Percentiles rank a stretch among this genome's conserved stretches.
Evolutionary conservation across 2,797 vertebrate genomes (phyloP).

Genomic region (Cetoscarus ocellatus): DNA sequence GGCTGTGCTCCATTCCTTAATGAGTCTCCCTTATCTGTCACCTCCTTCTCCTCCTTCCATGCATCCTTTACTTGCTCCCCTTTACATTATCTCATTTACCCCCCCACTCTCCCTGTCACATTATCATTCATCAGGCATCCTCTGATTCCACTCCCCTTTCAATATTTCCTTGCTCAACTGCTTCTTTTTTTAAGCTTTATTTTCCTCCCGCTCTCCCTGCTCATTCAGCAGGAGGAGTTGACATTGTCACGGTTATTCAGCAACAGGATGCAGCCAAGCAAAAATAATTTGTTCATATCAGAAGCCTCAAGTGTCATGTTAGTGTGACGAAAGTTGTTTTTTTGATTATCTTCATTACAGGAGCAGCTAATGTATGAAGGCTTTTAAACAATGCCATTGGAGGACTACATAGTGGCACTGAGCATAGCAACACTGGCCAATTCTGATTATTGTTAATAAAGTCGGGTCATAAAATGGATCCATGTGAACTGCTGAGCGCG

Average conservation of each 20-base stretch:
- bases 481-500: too few species aligned
- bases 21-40: constrained; percentile 71
- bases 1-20: constrained; percentile 75
- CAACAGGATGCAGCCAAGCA: constrained; percentile 20
- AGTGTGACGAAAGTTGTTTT: neutral
- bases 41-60: constrained; percentile 54
- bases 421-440: neutral
- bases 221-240: constrained; percentile 27
- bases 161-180: constrained; percentile 50
- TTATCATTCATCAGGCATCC: constrained; percentile 64
- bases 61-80: constrained; percentile 67
- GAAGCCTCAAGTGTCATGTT: constrained; percentile 19
- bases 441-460: too few species aligned
- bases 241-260: constrained; percentile 42
- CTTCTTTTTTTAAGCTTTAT: constrained; percentile 34
- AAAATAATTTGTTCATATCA: constrained; percentile 36
- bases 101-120: constrained; percentile 42
- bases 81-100: constrained; percentile 63
- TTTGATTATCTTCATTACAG: constrained; percentile 16
- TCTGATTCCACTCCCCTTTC: constrained; percentile 40
- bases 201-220: constrained; percentile 14
- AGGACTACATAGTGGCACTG: neutral
- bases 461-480: too few species aligned
- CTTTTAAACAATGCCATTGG: neutral
- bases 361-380: neutral